These are phyloP conservation scores for Trichosurus vulpecula DNA, from an alignment of 2,797 vertebrate species.

Conservation along the genomic window DNA sequence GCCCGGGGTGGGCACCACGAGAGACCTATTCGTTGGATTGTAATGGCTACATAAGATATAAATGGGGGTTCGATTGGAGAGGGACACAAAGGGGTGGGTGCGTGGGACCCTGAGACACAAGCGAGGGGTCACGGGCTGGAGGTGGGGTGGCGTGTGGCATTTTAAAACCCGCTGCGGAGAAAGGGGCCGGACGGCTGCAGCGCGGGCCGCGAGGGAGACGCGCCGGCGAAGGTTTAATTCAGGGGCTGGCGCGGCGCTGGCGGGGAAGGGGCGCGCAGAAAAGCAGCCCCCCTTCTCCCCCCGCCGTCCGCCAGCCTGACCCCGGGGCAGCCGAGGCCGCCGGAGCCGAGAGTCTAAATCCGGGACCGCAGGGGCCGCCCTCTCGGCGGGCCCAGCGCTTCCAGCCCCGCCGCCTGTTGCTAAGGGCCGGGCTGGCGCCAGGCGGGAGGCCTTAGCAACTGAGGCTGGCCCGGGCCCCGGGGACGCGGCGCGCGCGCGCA, in stretches of 20 bases:
- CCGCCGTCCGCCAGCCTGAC: not conserved
- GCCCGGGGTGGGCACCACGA: not conserved
- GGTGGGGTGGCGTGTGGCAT: not conserved
- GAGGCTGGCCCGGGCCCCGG: not conserved
- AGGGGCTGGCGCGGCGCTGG: not conserved
- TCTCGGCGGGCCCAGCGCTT: not conserved
- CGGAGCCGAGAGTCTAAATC: not conserved
- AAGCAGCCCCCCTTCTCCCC: not conserved
- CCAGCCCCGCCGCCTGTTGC: conserved; percentile 49
- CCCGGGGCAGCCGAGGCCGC: not conserved
- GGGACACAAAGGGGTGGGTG: not conserved
- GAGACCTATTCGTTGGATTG: not conserved
- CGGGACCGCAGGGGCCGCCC: not conserved
- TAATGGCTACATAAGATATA: not conserved
- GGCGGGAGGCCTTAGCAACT: conserved; percentile 45
- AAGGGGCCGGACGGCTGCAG: not conserved
- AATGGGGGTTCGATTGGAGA: not conserved
- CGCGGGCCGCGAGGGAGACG: not conserved
- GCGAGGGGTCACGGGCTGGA: not conserved
- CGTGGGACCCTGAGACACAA: not conserved
- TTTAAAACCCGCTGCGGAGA: not conserved
- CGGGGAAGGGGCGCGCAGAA: not conserved
- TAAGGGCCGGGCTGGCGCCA: conserved; percentile 52
- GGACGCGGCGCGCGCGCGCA: not conserved
- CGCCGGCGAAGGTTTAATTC: not conserved